These are phyloP conservation scores for Lasioglossum figueresi DNA, from an alignment of 2,888 invertebrate species.

Conservation along the genomic window DNA sequence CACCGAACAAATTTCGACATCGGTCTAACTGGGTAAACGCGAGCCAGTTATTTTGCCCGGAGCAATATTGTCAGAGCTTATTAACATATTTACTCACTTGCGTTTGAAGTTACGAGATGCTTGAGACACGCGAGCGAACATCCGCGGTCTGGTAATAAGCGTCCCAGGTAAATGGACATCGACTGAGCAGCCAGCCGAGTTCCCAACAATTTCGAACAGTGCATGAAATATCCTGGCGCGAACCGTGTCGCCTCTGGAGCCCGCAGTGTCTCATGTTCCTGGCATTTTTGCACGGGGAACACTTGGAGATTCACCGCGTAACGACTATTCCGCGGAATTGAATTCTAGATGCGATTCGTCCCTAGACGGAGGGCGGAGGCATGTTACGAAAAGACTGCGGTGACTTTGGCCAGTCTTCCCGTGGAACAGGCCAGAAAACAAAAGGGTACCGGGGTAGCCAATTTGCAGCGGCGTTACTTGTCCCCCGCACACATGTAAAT, in stretches of 20 bases:
- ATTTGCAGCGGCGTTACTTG: conserved; percentile 68
- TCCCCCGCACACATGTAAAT: conserved; percentile 53
- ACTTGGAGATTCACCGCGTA: conserved; percentile 54
- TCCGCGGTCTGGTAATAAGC: not conserved
- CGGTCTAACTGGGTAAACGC: not conserved
- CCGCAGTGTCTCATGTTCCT: not conserved
- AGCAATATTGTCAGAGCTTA: not conserved
- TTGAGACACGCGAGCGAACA: not conserved
- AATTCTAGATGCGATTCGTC: conserved; percentile 68
- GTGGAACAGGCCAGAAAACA: conserved; percentile 26
- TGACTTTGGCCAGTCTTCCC: conserved; percentile 64
- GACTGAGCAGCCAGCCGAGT: not conserved
- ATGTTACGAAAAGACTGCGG: conserved; percentile 41
- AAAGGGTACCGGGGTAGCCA: conserved; percentile 48
- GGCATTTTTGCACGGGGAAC: conserved; percentile 30
- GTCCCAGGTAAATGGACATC: not conserved
- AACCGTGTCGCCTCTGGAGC: not conserved
- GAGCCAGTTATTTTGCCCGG: not conserved
- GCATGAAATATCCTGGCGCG: not conserved
- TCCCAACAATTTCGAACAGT: not conserved
- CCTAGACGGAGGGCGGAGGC: conserved; percentile 31
- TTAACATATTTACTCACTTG: conserved; percentile 6
- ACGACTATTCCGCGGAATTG: conserved; percentile 65
- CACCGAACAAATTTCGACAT: not conserved
- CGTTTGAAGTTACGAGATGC: conserved; percentile 1